Percentiles rank a stretch among this genome's conserved stretches.
Evolutionary conservation across 2,888 invertebrate species (phyloP).

Genomic region (Oxyscelio sp.): DNA sequence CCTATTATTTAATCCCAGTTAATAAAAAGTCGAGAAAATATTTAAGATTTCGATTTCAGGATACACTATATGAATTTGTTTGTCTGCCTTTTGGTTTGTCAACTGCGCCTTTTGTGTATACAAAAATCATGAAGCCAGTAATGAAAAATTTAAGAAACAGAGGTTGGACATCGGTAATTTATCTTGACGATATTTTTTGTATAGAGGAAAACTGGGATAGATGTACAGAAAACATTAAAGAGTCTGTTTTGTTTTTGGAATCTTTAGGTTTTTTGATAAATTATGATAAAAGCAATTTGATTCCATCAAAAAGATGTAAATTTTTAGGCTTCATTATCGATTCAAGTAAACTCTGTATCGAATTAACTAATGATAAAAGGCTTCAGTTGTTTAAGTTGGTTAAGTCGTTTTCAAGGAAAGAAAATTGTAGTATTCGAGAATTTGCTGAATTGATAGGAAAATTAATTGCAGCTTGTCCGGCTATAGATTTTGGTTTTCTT

Average conservation of each 20-base stretch:
- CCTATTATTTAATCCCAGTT: constrained; percentile 6
- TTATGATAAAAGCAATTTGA: constrained; percentile 44
- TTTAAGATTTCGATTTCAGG: not conserved
- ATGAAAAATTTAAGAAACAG: not conserved
- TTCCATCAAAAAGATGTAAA: constrained; percentile 91
- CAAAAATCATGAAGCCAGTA: constrained; percentile 5
- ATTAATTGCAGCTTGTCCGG: constrained; percentile 49
- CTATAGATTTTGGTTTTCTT: constrained; percentile 2
- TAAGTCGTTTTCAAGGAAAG: not conserved
- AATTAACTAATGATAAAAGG: constrained; percentile 25
- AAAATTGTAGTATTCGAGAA: constrained; percentile 11
- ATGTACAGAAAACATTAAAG: constrained; percentile 31
- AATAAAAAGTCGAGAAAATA: not conserved
- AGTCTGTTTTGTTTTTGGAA: not conserved
- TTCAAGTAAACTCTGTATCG: not conserved
- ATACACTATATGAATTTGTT: not conserved
- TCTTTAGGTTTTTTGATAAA: constrained; percentile 49
- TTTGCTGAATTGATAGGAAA: constrained; percentile 48
- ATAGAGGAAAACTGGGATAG: constrained; percentile 13
- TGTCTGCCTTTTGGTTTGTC: constrained; percentile 9
- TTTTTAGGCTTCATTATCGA: constrained; percentile 41
- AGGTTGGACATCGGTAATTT: constrained; percentile 18
- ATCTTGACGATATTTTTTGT: constrained; percentile 45
- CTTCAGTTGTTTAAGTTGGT: not conserved
- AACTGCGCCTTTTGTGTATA: not conserved